These are phyloP conservation scores for Drosophila pegasa DNA, from an alignment of 2,888 invertebrate genomes.

Conservation along the genomic window DNA sequence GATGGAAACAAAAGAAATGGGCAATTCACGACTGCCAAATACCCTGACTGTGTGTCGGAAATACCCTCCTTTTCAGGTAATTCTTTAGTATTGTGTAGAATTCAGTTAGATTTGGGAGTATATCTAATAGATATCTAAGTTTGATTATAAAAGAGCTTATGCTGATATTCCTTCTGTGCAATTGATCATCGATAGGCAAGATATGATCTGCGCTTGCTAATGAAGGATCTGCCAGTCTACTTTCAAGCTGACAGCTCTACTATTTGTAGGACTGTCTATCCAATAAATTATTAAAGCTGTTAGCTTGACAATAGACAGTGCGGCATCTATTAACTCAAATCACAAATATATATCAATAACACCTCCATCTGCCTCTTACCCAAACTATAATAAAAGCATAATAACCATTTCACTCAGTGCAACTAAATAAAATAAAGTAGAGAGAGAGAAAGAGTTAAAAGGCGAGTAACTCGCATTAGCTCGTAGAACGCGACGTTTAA, in stretches of 20 bases:
- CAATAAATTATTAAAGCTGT: too few species aligned
- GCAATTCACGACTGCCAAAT: not conserved
- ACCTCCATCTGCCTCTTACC: not conserved
- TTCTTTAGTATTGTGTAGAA: too few species aligned
- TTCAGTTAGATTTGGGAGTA: too few species aligned
- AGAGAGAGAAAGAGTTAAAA: conserved; percentile 5
- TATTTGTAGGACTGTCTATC: not conserved
- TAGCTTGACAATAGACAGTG: too few species aligned
- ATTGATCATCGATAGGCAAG: too few species aligned
- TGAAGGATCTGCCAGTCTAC: too few species aligned
- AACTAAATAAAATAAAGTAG: not conserved
- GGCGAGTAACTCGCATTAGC: conserved; percentile 40
- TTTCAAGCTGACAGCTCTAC: not conserved
- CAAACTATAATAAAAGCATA: not conserved
- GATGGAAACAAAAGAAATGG: not conserved
- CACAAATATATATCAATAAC: not conserved
- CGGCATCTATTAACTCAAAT: not conserved
- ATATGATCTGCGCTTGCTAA: too few species aligned
- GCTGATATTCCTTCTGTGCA: too few species aligned
- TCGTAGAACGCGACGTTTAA: conserved; percentile 48
- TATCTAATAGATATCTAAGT: too few species aligned
- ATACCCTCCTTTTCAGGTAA: too few species aligned
- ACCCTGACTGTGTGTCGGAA: not conserved
- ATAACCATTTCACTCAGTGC: not conserved
- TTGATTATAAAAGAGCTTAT: too few species aligned